Evolutionary conservation across 1,140 invertebrate species (phyloP).

Genomic region (Cepaea nemoralis): DNA sequence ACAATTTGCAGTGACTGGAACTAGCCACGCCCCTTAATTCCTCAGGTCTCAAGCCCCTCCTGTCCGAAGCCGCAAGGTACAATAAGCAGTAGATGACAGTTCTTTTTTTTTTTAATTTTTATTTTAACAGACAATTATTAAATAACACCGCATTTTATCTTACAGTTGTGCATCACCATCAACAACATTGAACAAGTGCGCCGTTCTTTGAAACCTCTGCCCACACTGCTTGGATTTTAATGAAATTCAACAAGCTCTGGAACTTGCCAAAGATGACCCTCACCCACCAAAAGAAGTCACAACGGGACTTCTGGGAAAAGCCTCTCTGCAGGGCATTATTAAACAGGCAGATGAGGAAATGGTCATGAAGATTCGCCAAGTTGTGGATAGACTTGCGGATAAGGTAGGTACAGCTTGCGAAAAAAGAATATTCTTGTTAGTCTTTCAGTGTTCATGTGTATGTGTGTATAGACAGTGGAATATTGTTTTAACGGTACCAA

Average conservation of each 20-base stretch:
- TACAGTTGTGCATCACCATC: conserved; percentile 87
- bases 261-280: conserved; percentile 47
- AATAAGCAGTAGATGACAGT: no score
- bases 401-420: conserved; percentile 60
- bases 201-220: conserved; percentile 84
- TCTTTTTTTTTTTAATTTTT: not conserved
- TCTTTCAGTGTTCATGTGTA: no score
- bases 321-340: conserved; percentile 54
- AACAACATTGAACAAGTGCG: conserved; percentile 95
- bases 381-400: conserved; percentile 69
- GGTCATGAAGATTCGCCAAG: conserved; percentile 66
- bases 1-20: no score
- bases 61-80: no score
- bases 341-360: conserved; percentile 67
- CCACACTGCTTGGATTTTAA: conserved; percentile 82
- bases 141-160: no score
- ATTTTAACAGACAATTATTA: no score
- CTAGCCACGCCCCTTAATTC: no score
- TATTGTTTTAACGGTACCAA: no score
- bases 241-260: conserved; percentile 61
- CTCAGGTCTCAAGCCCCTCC: not conserved
- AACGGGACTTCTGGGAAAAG: conserved; percentile 40
- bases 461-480: no score
- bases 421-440: no score
- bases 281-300: conserved; percentile 24